Percentiles rank a stretch among this genome's conserved stretches.
Conservation (phyloP, 1,140 invertebrate species). For the Penaeus indicus region DNA sequence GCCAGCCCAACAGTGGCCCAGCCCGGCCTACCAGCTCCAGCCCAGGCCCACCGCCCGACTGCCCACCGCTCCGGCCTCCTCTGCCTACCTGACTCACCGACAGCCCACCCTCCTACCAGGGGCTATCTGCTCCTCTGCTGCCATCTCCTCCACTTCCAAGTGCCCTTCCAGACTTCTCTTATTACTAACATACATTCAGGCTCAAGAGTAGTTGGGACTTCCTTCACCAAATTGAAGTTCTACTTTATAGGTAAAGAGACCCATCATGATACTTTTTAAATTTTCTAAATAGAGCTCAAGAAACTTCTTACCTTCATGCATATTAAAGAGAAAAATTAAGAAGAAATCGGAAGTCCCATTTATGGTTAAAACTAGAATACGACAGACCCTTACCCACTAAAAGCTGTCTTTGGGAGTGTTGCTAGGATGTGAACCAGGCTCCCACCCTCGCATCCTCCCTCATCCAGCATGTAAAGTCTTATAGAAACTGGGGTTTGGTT, state of each 20-base stretch:
- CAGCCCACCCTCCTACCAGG: slow-evolving; percentile 59
- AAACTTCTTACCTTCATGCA: slow-evolving; percentile 57
- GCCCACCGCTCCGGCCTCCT: slow-evolving; percentile 26
- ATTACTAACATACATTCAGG: slow-evolving; percentile 54
- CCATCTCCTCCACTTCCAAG: slow-evolving; percentile 47
- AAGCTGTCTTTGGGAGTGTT: slow-evolving; percentile 52
- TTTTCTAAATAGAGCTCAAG: slow-evolving; percentile 20
- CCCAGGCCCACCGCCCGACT: slow-evolving; percentile 53
- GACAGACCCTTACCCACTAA: slow-evolving; percentile 58
- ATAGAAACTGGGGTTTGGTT: slow-evolving; percentile 62
- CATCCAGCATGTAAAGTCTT: slow-evolving; percentile 47
- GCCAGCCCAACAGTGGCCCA: slow-evolving; percentile 59
- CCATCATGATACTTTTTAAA: slow-evolving; percentile 8
- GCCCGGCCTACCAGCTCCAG: slow-evolving; percentile 33
- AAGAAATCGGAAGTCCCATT: slow-evolving; percentile 47
- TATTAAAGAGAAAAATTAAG: slow-evolving; percentile 14
- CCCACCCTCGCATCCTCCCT: slow-evolving; percentile 52
- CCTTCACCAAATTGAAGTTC: slow-evolving; percentile 51
- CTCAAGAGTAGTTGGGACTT: slow-evolving; percentile 55
- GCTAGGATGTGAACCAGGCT: slow-evolving; percentile 52
- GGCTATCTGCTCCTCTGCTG: slow-evolving; percentile 52
- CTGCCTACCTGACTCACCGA: slow-evolving; percentile 63
- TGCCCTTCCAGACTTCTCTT: slow-evolving; percentile 55
- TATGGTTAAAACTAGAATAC: slow-evolving; percentile 46
- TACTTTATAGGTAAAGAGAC: slow-evolving; percentile 30